A percentile compares a stretch with the other conserved stretches of the same genome.
Evolutionary conservation across 2,113 vertebrate species (phyloP).

Genomic region (Microcebus ravelobensis): DNA sequence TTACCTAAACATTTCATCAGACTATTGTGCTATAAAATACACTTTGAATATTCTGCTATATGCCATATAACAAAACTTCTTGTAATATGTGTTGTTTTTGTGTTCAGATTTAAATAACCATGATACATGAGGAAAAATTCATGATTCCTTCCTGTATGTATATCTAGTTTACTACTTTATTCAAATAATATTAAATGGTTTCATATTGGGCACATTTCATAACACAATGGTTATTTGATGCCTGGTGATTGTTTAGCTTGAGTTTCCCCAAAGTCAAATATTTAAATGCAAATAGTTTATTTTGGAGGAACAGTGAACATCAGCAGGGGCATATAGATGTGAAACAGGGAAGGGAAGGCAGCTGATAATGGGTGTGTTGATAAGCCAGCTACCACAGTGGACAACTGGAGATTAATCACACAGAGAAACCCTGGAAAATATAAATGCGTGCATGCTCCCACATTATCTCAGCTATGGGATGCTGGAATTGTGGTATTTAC

Average conservation of each 20-base stretch:
- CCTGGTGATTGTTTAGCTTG: neutral
- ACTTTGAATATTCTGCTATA: neutral
- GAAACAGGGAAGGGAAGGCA: neutral
- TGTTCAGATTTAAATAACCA: neutral
- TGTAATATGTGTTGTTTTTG: neutral
- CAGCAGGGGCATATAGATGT: neutral
- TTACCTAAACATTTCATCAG: neutral
- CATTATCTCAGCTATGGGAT: neutral
- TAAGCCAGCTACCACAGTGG: neutral
- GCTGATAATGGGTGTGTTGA: neutral
- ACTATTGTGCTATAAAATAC: neutral
- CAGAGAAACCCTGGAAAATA: neutral
- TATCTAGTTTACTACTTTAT: neutral
- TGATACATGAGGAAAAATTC: neutral
- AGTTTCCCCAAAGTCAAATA: neutral
- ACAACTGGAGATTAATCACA: neutral
- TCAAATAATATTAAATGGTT: conserved; percentile 26
- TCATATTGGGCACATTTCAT: neutral
- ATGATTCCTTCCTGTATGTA: neutral
- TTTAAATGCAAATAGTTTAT: neutral
- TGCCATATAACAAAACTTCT: neutral
- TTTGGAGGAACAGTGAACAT: neutral
- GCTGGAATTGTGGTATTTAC: neutral
- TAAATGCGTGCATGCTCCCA: neutral
- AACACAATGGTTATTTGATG: neutral